A percentile compares a stretch with the other conserved stretches of the same genome.
Evolutionary conservation across 2,888 invertebrate species (phyloP).

Genomic region (Pomacea canaliculata): DNA sequence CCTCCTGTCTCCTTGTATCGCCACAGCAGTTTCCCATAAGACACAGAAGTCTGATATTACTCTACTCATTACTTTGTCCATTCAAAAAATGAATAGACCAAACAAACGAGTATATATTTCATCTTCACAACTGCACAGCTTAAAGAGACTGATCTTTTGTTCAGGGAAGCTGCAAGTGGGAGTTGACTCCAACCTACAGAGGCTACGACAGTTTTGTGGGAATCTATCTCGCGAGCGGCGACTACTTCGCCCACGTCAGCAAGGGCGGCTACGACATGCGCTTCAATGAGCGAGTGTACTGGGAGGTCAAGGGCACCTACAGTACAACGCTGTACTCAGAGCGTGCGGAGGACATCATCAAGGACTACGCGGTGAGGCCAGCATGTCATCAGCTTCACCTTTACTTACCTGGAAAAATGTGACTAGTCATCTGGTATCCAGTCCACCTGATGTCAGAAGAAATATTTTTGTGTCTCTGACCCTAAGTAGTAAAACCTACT

Average conservation of each 20-base stretch:
- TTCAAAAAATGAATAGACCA: too few relatives aligned
- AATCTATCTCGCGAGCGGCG: conserved; percentile 21
- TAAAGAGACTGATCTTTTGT: background rate
- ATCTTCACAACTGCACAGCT: too few relatives aligned
- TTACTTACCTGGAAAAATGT: too few relatives aligned
- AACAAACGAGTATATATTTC: background rate
- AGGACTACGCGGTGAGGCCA: conserved; percentile 12
- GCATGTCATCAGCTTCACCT: background rate
- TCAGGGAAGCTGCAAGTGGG: conserved; percentile 28
- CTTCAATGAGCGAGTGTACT: conserved; percentile 25
- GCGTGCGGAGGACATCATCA: background rate
- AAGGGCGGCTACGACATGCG: conserved; percentile 27
- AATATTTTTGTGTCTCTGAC: too few relatives aligned
- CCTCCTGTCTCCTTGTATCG: too few relatives aligned
- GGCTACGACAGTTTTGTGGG: conserved; percentile 34
- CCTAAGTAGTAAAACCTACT: too few relatives aligned
- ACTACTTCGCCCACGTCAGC: conserved; percentile 20
- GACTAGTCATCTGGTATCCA: too few relatives aligned
- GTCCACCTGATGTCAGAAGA: too few relatives aligned
- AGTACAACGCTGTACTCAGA: conserved; percentile 15
- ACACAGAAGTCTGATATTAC: too few relatives aligned
- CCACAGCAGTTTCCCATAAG: too few relatives aligned
- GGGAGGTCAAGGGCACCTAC: conserved; percentile 19
- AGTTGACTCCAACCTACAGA: conserved; percentile 24
- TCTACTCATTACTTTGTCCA: too few relatives aligned